Evolutionary conservation across 2,113 vertebrate species (phyloP).

Genomic region (Tachysurus fulvidraco): DNA sequence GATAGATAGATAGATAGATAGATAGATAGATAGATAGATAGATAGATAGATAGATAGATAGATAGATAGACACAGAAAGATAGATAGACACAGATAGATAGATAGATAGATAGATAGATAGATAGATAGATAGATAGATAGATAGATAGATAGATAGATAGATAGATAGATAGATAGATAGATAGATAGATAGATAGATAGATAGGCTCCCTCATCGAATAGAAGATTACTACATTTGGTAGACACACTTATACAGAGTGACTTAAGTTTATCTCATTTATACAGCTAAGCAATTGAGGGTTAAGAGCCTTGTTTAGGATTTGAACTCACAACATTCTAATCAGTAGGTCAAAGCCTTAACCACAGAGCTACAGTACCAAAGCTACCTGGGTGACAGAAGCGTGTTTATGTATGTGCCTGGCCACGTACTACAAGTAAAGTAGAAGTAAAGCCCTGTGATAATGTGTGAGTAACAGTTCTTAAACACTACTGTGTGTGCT

Average conservation of each 20-base stretch:
- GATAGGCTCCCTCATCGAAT: background rate
- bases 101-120: background rate
- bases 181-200: background rate
- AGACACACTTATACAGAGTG: no score
- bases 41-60: no score
- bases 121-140: background rate
- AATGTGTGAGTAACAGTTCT: slow-evolving; percentile 18
- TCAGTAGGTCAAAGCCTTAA: no score
- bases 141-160: no score
- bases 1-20: background rate
- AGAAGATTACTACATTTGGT: no score
- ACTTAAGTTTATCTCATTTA: no score
- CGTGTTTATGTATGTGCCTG: slow-evolving; percentile 56
- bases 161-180: no score
- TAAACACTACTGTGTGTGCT: slow-evolving; percentile 37
- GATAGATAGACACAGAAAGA: background rate
- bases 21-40: background rate
- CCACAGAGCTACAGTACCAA: no score
- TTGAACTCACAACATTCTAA: no score
- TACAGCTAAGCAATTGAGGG: no score
- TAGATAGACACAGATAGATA: no score
- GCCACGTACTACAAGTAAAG: slow-evolving; percentile 53
- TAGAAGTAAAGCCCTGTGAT: slow-evolving; percentile 16
- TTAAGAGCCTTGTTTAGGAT: no score
- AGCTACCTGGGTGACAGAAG: slow-evolving; percentile 2